Evolutionary conservation across 2,113 vertebrate genomes (phyloP).

Genomic region (Triplophysa rosa): DNA sequence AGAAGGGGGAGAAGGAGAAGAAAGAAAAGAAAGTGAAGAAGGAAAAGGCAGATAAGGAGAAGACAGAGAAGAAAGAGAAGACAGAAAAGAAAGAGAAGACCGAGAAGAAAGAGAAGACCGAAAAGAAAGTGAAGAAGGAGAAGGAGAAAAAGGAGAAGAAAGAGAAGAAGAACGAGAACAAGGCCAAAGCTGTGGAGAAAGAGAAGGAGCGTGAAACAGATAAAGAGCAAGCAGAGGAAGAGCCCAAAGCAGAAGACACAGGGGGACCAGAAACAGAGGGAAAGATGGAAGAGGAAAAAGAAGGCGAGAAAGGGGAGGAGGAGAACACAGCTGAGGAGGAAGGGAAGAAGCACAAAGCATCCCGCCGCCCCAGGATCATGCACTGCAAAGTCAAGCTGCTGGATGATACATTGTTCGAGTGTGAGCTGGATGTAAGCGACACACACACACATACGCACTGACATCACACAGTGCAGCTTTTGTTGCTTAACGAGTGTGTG

Average conservation of each 20-base stretch:
- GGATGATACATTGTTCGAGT: constrained; percentile 88
- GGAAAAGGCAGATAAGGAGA: constrained; percentile 60
- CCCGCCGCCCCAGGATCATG: constrained; percentile 83
- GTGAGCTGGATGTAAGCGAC: constrained; percentile 85
- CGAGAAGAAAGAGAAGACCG: constrained; percentile 63
- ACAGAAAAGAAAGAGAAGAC: constrained; percentile 62
- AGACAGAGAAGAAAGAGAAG: constrained; percentile 50
- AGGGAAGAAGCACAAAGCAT: constrained; percentile 72
- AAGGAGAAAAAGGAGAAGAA: constrained; percentile 62
- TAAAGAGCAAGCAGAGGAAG: constrained; percentile 53
- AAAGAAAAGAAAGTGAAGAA: constrained; percentile 64
- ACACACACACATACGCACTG: not conserved
- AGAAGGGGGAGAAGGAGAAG: constrained; percentile 46
- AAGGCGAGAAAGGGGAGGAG: constrained; percentile 65
- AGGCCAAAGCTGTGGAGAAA: constrained; percentile 42
- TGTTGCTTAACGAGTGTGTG: not conserved
- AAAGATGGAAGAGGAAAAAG: constrained; percentile 57
- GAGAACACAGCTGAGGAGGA: constrained; percentile 75
- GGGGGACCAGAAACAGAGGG: constrained; percentile 68
- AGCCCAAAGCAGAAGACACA: constrained; percentile 62
- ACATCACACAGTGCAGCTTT: constrained; percentile 18
- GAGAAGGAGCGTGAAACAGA: constrained; percentile 44
- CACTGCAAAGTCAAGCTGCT: constrained; percentile 89
- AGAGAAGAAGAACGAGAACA: constrained; percentile 67
- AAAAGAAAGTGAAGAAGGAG: constrained; percentile 71